Evolutionary conservation across 1,140 invertebrate genomes (phyloP).

Genomic region (Probaryconus sp.): DNA sequence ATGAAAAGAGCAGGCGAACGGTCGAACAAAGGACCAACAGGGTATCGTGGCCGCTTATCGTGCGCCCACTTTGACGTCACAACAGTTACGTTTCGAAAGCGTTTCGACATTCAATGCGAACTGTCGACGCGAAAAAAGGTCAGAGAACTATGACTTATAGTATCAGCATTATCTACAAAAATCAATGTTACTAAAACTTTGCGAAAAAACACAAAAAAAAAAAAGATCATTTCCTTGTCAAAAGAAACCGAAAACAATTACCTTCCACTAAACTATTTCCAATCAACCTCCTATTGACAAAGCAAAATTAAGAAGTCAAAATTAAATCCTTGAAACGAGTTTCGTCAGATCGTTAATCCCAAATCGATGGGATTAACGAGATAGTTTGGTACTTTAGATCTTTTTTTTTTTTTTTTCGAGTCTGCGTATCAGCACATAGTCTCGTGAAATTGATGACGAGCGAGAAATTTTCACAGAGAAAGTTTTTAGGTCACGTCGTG

Average conservation of each 20-base stretch:
- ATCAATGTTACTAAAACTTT: conserved; percentile 10
- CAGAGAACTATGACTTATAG: conserved; percentile 21
- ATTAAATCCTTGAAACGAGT: no score
- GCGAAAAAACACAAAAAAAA: no score
- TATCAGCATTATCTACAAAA: conserved; percentile 12
- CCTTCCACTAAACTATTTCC: no score
- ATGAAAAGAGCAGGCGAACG: conserved; percentile 8
- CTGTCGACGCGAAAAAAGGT: conserved; percentile 41
- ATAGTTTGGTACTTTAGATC: no score
- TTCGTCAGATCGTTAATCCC: no score
- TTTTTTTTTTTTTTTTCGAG: not conserved
- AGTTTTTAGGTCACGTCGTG: conserved; percentile 42
- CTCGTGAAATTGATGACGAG: conserved; percentile 36
- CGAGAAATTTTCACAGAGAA: conserved; percentile 34
- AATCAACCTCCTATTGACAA: not conserved
- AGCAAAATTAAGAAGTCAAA: no score
- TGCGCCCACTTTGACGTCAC: conserved; percentile 37
- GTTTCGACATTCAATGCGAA: conserved; percentile 31
- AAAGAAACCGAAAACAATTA: no score
- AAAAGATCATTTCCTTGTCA: not conserved
- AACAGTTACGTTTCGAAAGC: conserved; percentile 42
- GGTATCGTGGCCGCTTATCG: conserved; percentile 32
- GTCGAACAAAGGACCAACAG: conserved; percentile 33
- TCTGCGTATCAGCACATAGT: conserved; percentile 14
- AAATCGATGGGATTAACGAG: no score